Conservation (phyloP, 2,888 invertebrate species). For the Drosophila anceps region DNA sequence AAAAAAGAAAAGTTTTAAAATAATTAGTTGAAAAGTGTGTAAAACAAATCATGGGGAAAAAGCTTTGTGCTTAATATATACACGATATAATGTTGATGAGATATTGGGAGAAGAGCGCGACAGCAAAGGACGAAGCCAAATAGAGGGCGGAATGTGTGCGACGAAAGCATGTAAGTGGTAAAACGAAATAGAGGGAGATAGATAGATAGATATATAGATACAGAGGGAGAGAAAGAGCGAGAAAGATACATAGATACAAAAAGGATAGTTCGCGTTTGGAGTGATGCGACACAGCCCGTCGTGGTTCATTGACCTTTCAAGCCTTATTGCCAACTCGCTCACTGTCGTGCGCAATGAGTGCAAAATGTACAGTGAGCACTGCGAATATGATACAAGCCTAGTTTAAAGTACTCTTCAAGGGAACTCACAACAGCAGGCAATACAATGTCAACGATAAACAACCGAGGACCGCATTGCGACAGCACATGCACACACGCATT, state of each 20-base stretch:
- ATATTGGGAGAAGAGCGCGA: neutral
- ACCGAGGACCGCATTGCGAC: neutral
- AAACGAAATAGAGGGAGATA: constrained; percentile 21
- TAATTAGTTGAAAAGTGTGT: constrained; percentile 58
- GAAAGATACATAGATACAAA: constrained; percentile 1
- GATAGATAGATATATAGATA: constrained; percentile 12
- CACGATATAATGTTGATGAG: constrained; percentile 8
- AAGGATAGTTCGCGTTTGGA: neutral
- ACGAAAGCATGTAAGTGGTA: constrained; percentile 10
- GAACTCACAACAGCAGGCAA: constrained; percentile 8
- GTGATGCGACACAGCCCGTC: neutral
- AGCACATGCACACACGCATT: neutral
- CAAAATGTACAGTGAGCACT: constrained; percentile 16
- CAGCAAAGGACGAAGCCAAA: constrained; percentile 3
- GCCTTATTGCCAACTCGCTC: constrained; percentile 31
- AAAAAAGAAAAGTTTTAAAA: constrained; percentile 64
- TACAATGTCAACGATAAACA: neutral
- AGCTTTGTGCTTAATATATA: constrained; percentile 37
- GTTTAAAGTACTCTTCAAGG: constrained; percentile 5
- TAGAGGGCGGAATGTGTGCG: neutral
- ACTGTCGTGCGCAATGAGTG: constrained; percentile 7
- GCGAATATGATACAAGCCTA: constrained; percentile 10
- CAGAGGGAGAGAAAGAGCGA: neutral
- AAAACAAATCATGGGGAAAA: constrained; percentile 38
- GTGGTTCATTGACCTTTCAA: constrained; percentile 13